These are phyloP conservation scores for Cygnus olor DNA, from an alignment of 2,797 vertebrate species.

Conservation along the genomic window DNA sequence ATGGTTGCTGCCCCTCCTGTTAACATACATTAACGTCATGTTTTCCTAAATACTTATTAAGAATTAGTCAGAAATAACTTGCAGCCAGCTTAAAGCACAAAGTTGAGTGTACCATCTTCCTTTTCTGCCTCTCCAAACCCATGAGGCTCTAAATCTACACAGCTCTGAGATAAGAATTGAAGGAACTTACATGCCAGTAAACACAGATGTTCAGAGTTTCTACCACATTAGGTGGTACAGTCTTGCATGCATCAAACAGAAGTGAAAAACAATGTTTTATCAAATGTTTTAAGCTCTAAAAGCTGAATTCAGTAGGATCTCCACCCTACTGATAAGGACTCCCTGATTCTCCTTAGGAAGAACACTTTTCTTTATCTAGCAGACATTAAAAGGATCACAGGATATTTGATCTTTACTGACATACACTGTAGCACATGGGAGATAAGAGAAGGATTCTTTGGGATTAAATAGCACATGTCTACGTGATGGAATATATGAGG, in stretches of 20 bases:
- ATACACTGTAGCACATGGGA: not conserved
- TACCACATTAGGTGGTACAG: fast-evolving
- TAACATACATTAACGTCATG: fast-evolving
- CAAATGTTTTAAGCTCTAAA: not conserved
- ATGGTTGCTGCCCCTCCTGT: not conserved
- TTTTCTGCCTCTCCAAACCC: not conserved
- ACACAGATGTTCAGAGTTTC: not conserved
- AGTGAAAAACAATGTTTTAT: not conserved
- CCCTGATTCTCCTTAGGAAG: not conserved
- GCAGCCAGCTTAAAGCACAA: fast-evolving
- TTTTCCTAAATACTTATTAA: not conserved
- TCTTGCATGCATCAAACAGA: not conserved
- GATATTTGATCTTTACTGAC: not conserved
- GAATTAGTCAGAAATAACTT: not conserved
- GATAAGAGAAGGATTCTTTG: not conserved
- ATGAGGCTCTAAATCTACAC: not conserved
- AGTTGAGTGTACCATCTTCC: not conserved
- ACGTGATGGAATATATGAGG: not conserved
- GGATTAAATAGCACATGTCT: not conserved
- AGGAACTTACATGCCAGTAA: not conserved
- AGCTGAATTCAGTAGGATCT: not conserved
- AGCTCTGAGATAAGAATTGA: not conserved
- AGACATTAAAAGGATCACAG: not conserved
- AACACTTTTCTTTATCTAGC: not conserved
- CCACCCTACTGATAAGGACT: not conserved